Base-by-base conservation (phyloP, 1,140 invertebrate species). In the Trichogramma pretiosum region DNA sequence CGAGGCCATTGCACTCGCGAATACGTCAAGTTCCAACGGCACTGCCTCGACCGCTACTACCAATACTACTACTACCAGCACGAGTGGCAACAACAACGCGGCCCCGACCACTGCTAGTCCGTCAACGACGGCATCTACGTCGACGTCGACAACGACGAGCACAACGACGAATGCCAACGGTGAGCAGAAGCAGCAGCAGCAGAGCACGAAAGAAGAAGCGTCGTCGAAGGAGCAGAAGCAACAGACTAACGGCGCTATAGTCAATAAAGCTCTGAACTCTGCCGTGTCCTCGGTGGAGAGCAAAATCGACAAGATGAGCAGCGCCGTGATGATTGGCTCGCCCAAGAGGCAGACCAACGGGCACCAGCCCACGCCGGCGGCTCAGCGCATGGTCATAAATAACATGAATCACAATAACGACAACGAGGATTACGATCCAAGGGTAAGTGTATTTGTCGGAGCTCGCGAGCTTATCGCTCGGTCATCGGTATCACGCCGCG, bases 101-200 rank as follows among this genome's bases (percentile, higher is more conserved):
- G 32, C 30, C 39, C 39, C 32, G 17, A 41, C 48, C 11, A 54
- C 52, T 48, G 47, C 50, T 38, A 23, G 52, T 14, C 47, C 40
- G 17, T 50, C 33, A 19, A 40, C 14, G 38, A 40, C 3, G 23
- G 14, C 7, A 8, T 22, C 3, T 18, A 4, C 44, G 60, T 49
- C 49, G 60, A 56, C 46, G 36, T 26, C 49, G 58, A 33, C 53
- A 62, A 44, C 71, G 56, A 69, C 68, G 39, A 72, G 52, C 59
- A 62, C 53, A 51, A 58, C 58, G 67, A 64, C 46, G 64, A 65
- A 49, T 52, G 30, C 53, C 49, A 28, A 46, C 52, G 32, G 53
- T 36, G 40, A 50, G 51, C 24, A 28, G 5, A 5, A 28, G 5
- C 33, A 24, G 8, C n/a, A 24, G 9, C 32, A 3, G 8, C 32